phyloP scores from a whole-genome alignment of 2,113 vertebrate genomes.

The Hippopotamus amphibius region DNA sequence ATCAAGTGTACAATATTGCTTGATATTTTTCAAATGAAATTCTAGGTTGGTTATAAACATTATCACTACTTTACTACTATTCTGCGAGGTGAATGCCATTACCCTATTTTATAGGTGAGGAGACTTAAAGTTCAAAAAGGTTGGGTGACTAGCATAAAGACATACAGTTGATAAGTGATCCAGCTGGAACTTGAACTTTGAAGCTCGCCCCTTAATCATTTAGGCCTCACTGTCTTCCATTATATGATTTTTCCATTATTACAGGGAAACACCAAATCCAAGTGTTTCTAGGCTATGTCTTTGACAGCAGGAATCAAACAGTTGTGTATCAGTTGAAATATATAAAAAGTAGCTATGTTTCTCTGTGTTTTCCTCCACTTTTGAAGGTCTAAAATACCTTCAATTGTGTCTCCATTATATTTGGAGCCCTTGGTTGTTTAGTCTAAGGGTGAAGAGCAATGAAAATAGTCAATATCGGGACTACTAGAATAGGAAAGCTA shows the following conservation, averaged over 20 bases:
- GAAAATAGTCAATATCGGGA: background rate
- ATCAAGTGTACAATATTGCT: background rate
- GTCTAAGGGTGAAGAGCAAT: constrained; percentile 6
- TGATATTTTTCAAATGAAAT: constrained; percentile 1
- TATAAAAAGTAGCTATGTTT: constrained; percentile 8
- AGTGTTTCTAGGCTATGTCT: background rate
- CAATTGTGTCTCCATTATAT: constrained; percentile 20
- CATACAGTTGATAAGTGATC: background rate
- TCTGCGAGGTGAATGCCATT: background rate
- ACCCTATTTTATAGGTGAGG: background rate
- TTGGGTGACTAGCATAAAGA: background rate
- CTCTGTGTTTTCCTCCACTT: background rate
- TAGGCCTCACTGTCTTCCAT: background rate
- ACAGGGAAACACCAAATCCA: background rate
- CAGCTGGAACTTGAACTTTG: background rate
- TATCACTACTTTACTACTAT: background rate
- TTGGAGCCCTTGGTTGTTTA: background rate
- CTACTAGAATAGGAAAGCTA: background rate
- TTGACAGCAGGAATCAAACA: background rate
- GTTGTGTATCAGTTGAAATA: background rate
- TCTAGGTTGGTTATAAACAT: background rate
- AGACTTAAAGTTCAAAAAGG: background rate
- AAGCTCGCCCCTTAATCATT: background rate
- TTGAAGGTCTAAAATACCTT: constrained; percentile 14
- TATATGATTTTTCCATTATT: background rate